Evolutionary conservation across 2,113 vertebrate genomes (phyloP).

Genomic region (Tauraco erythrolophus): DNA sequence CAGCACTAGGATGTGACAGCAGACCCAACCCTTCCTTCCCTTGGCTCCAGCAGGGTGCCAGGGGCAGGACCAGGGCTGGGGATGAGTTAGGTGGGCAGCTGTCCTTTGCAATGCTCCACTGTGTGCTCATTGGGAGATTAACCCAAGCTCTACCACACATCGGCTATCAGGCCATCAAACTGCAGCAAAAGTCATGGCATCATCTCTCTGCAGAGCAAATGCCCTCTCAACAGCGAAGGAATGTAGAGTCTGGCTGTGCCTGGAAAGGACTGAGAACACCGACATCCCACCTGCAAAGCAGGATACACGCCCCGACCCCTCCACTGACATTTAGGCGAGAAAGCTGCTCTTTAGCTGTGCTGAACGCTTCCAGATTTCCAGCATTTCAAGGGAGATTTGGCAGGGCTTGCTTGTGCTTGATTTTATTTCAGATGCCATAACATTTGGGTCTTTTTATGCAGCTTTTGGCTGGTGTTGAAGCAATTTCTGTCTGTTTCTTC

Average conservation of each 20-base stretch:
- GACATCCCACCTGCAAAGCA: background rate
- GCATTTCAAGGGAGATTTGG: conserved; percentile 62
- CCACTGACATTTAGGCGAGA: background rate
- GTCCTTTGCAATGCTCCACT: background rate
- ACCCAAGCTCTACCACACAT: background rate
- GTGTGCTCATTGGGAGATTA: background rate
- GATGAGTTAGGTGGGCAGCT: background rate
- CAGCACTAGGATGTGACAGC: background rate
- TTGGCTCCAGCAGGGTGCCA: background rate
- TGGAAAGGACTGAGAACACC: accelerated
- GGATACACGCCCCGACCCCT: background rate
- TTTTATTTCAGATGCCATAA: conserved; percentile 67
- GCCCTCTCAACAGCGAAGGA: background rate
- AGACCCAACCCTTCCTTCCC: background rate
- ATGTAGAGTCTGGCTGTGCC: background rate
- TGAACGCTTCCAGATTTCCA: conserved; percentile 68
- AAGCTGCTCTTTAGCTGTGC: background rate
- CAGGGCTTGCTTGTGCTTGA: background rate
- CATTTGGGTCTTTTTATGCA: conserved; percentile 48
- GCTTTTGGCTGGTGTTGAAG: conserved; percentile 55
- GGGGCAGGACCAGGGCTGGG: accelerated
- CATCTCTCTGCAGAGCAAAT: background rate
- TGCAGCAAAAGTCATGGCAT: background rate
- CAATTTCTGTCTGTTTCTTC: conserved; percentile 52
- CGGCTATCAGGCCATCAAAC: background rate